phyloP scores from a whole-genome alignment of 2,113 vertebrate species.

The Turnix velox region DNA sequence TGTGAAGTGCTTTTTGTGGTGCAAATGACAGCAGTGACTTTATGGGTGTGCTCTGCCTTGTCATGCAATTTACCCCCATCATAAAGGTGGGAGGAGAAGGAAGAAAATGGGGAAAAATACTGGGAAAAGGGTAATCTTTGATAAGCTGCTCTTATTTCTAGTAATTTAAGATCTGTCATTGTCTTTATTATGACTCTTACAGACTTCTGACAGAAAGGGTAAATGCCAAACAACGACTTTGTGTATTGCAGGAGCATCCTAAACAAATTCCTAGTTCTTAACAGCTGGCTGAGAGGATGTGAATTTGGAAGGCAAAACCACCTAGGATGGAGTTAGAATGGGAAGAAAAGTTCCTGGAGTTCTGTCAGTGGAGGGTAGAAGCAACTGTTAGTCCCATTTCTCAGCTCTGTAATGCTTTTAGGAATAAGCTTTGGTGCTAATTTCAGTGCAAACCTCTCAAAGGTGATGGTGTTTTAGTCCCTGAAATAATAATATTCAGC shows the following conservation, averaged over 20 bases:
- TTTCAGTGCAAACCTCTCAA: background rate
- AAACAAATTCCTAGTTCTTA: background rate
- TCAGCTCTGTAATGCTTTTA: background rate
- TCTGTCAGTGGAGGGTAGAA: background rate
- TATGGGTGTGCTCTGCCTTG: background rate
- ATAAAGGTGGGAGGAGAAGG: background rate
- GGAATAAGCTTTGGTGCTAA: background rate
- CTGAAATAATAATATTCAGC: background rate
- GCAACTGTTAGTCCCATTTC: background rate
- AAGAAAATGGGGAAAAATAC: background rate
- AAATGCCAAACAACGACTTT: background rate
- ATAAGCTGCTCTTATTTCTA: background rate
- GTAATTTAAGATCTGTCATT: background rate
- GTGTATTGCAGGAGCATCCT: fast-evolving
- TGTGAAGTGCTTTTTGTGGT: background rate
- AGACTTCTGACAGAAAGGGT: background rate
- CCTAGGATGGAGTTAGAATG: background rate
- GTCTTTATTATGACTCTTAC: background rate
- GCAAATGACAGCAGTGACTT: background rate
- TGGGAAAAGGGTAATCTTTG: background rate
- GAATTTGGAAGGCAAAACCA: background rate
- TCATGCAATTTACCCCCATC: background rate
- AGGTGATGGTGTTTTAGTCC: background rate
- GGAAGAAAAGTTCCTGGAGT: background rate
- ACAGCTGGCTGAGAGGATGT: background rate